These are phyloP conservation scores for Cosmia pyralina DNA, from an alignment of 2,888 invertebrate genomes.

Conservation along the genomic window DNA sequence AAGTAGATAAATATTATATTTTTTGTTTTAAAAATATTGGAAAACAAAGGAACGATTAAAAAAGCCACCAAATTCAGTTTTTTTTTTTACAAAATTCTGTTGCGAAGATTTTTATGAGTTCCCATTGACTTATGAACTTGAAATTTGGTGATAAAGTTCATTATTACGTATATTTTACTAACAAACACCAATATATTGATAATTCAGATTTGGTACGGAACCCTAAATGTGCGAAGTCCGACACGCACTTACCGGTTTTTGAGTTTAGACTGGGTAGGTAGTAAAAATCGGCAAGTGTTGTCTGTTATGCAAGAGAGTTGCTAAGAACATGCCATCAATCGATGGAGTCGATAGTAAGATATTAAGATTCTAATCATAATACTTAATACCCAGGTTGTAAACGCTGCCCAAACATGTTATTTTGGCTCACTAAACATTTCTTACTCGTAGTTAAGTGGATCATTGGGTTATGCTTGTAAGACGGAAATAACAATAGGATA, in stretches of 20 bases:
- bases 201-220: too few species aligned
- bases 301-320: neutral
- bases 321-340: conserved; percentile 4
- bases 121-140: too few species aligned
- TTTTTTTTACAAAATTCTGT: too few species aligned
- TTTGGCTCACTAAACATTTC: conserved; percentile 18
- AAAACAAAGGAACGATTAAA: too few species aligned
- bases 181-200: too few species aligned
- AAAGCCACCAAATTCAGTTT: too few species aligned
- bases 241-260: neutral
- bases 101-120: too few species aligned
- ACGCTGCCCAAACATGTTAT: neutral
- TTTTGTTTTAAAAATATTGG: too few species aligned
- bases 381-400: neutral
- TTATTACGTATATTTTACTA: too few species aligned
- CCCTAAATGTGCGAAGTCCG: too few species aligned
- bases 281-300: neutral
- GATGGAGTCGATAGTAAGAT: neutral
- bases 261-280: neutral
- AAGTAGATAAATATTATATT: too few species aligned
- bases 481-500: conserved; percentile 76
- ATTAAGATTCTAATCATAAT: neutral
- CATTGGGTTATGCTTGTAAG: conserved; percentile 54
- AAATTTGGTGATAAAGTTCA: too few species aligned
- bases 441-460: conserved; percentile 47